phyloP scores from a whole-genome alignment of 2,113 vertebrate genomes.

The Emydocephalus ijimae region DNA sequence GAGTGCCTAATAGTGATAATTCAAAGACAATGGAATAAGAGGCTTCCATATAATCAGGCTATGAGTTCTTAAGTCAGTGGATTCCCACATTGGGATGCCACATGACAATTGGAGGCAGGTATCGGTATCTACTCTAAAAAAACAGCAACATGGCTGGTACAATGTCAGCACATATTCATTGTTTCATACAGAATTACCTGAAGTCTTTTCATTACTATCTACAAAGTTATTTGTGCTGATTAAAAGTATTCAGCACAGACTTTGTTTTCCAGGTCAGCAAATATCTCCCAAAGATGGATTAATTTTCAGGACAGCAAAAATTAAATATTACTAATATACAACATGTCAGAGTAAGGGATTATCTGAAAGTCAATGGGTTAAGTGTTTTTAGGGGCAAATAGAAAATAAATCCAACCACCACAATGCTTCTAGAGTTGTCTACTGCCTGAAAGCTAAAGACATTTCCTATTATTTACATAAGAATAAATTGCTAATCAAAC shows the following conservation, averaged over 20 bases:
- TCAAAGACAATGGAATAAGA: constrained; percentile 10
- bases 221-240: no score
- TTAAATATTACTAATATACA: background rate
- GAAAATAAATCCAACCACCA: background rate
- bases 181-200: background rate
- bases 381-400: background rate
- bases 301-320: background rate
- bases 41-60: background rate
- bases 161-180: background rate
- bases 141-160: background rate
- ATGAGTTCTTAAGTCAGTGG: background rate
- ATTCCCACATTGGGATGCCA: background rate
- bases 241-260: background rate
- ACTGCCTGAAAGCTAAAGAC: background rate
- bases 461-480: background rate
- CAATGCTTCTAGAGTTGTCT: background rate
- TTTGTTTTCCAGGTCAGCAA: background rate
- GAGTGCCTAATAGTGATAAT: background rate
- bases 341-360: background rate
- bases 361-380: background rate
- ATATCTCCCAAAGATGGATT: background rate
- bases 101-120: constrained; percentile 26
- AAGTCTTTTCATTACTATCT: background rate
- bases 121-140: background rate
- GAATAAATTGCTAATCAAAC: background rate